Conservation (phyloP, 1,140 invertebrate species). For the Papilio glaucus region DNA sequence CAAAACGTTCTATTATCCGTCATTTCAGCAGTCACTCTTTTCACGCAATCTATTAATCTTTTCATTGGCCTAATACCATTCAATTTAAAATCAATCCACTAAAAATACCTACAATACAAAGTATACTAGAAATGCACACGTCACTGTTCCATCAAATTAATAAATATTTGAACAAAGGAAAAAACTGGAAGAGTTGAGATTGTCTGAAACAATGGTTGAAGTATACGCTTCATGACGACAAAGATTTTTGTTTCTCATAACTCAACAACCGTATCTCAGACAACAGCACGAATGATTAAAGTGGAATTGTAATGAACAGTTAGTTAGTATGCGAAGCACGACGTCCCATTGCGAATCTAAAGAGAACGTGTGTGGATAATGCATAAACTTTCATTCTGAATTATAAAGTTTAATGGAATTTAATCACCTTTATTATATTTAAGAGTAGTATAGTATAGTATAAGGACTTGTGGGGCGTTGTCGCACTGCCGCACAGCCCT, state of each 20-base stretch:
- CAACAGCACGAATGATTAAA: slow-evolving; percentile 7
- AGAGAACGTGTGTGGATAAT: slow-evolving; percentile 13
- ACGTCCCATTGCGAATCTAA: slow-evolving; percentile 1
- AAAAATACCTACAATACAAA: not conserved
- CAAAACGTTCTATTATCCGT: too few relatives aligned
- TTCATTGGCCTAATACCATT: too few relatives aligned
- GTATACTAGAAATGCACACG: not conserved
- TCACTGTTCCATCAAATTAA: slow-evolving; percentile 13
- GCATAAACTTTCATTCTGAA: slow-evolving; percentile 26
- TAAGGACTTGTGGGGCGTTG: too few relatives aligned
- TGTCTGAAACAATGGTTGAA: slow-evolving; percentile 8
- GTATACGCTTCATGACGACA: not conserved
- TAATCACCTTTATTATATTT: not conserved
- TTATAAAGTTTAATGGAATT: not conserved
- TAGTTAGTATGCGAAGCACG: slow-evolving; percentile 7
- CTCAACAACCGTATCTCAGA: not conserved
- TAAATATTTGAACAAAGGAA: slow-evolving; percentile 21
- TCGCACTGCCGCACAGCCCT: too few relatives aligned
- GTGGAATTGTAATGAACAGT: slow-evolving; percentile 24
- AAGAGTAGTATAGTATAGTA: too few relatives aligned
- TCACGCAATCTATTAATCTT: too few relatives aligned
- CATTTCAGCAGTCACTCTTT: too few relatives aligned
- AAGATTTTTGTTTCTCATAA: slow-evolving; percentile 18
- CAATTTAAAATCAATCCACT: not conserved
- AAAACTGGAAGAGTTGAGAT: not conserved